Base-by-base conservation (phyloP, 2,888 invertebrate species). In the Mythimna impura region DNA sequence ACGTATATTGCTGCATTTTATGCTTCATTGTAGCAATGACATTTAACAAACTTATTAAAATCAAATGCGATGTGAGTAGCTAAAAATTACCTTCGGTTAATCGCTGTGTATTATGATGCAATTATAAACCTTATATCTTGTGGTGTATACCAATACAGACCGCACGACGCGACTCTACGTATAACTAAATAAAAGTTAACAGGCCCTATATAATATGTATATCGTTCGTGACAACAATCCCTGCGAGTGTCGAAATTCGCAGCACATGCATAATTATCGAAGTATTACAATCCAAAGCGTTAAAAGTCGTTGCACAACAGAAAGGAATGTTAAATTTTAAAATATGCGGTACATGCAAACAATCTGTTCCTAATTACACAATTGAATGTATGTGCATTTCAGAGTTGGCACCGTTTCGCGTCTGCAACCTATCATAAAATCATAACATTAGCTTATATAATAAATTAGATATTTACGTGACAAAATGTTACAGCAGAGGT, bases 351-450 rank as follows among this genome's bases (percentile, higher is more conserved):
- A 73, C 77, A 75, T 67, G 68, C 81, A 74, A 74, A 82, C 79
- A 83, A 77, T 78, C 57, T 82, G 71, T 76, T 76, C 60, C 65
- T 84, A 83, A 81, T 86, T 83, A 87, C 81, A 82, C 78, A 83
- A 84, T 80, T 80, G 76, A 73, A 76, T 72, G 71, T 71, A 73
- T 79, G 73, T 85, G 86, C 85, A 85, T 77, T 84, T 58, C 72
- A 83, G 81, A 82, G 77, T 90, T 90, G 90, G 89, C 89, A 90
- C 83, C 66, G 82, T 76, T 85, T 84, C 79, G 64, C 71, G 78
- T 75, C 69, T 74, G 80, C 82, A 75, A 82, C 70, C 74, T 78
- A 76, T 83, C 76, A 81, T 86, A 83, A 81, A 86, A 84, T 83
- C 74, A 78, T 78, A 77, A 66, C 76, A 54, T 43, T 52, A 25